Conservation (phyloP, 2,113 vertebrate species). For the Heliornis fulica region DNA sequence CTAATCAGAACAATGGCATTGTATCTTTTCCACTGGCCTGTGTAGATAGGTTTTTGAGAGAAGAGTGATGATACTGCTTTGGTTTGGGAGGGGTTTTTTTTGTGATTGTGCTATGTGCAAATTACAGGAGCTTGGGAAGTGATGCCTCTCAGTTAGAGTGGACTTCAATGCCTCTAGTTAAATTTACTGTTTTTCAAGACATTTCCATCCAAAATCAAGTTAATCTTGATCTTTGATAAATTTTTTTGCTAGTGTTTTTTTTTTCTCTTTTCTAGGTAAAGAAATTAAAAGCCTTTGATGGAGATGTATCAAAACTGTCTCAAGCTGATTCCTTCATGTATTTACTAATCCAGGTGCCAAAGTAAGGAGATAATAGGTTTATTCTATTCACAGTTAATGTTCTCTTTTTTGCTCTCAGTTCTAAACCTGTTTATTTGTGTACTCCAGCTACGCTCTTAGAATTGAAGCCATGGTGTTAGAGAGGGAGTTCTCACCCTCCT, state of each 20-base stretch:
- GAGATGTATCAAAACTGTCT: constrained; percentile 89
- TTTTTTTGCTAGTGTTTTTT: constrained; percentile 4
- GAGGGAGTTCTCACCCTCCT: constrained; percentile 89
- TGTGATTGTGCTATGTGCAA: neutral
- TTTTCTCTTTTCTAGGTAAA: constrained; percentile 79
- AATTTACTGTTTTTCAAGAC: neutral
- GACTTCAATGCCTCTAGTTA: neutral
- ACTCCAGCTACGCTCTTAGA: constrained; percentile 86
- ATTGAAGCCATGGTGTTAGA: constrained; percentile 95
- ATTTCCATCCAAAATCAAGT: neutral
- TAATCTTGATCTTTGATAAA: neutral
- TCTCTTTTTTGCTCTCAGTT: neutral
- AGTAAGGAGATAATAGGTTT: constrained; percentile 75
- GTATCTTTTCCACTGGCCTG: neutral
- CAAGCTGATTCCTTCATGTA: constrained; percentile 95
- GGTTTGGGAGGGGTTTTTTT: neutral
- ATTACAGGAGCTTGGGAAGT: neutral
- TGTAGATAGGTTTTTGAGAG: neutral
- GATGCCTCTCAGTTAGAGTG: neutral
- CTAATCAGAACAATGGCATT: accelerated
- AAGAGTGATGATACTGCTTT: neutral
- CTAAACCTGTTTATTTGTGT: constrained; percentile 47
- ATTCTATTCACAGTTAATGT: neutral
- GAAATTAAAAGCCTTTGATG: constrained; percentile 88
- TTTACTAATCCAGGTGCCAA: constrained; percentile 91